phyloP scores from a whole-genome alignment of 2,797 vertebrate species.

The Luscinia luscinia region DNA sequence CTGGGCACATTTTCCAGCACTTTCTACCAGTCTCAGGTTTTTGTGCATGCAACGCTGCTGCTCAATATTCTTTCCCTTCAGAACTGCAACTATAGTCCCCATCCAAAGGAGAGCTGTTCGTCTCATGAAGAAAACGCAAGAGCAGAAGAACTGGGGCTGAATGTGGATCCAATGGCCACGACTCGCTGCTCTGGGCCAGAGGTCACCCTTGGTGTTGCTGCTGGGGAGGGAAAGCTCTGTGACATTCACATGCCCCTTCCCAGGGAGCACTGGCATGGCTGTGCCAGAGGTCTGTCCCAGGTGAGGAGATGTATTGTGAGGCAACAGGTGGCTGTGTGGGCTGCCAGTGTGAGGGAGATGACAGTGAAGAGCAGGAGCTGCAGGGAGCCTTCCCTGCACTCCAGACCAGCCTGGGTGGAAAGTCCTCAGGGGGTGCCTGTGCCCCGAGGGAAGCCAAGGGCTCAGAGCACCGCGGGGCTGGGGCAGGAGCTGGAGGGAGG shows the following conservation, averaged over 20 bases:
- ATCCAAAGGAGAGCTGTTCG: neutral
- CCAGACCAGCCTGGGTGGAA: neutral
- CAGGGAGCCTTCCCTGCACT: neutral
- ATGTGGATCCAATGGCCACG: neutral
- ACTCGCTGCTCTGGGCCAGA: neutral
- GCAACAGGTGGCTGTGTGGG: neutral
- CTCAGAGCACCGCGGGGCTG: rapidly evolving
- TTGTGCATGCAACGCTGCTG: neutral
- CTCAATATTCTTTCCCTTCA: neutral
- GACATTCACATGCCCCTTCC: neutral
- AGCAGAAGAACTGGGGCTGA: neutral
- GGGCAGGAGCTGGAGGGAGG: neutral
- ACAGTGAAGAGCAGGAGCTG: neutral
- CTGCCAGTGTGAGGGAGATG: neutral
- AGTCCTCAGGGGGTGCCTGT: too few species aligned
- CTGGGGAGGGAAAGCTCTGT: neutral
- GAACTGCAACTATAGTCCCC: neutral
- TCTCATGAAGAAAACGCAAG: neutral
- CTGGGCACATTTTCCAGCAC: neutral
- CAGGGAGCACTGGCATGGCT: neutral
- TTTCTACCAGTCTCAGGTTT: neutral
- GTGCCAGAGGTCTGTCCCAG: too few species aligned
- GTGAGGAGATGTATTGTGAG: neutral
- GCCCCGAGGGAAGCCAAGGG: too few species aligned
- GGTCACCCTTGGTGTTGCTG: neutral